Evolutionary conservation across 2,888 invertebrate species (phyloP), one percentile per base, ranked within the genome.

Genomic region (Acleris cristana): DNA sequence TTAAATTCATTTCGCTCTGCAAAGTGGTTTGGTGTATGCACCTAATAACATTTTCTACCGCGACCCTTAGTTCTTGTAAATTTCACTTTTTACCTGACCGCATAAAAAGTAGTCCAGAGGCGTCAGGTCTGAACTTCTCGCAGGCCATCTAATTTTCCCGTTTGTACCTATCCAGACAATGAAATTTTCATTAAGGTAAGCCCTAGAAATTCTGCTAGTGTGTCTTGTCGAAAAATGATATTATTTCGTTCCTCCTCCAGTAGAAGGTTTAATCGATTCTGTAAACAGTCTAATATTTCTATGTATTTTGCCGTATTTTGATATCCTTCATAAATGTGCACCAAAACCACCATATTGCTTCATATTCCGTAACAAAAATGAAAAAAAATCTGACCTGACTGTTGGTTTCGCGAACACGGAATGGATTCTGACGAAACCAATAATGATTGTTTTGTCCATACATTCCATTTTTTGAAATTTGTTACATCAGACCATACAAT

Each of bases 211-310:
- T 56, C 55, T 66, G 49, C 66, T 65, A 26, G 60, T 65, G 52
- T 59, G 65, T 67, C 63, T 67, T 63, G 67, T 57, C 63, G 58
- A 52, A 52, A 53, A 21, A 63, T 59, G 44, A 57, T 53, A 60
- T 53, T 65, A 19, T 69, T 52, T 53, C 58, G 57, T 55, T 69
- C 69, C 59, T 69, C 65, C 18, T 69, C 65, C 34, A 58, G 69
- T 53, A 69, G 61, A 65, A 45, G 51, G 44, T 69, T 65, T 54
- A 65, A 61, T 57, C 58, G 45, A 62, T 69, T 65, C 40, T 26
- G 48, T 58, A 69, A 45, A 48, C 61, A 64, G 30, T 64, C 45
- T n/a, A 69, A 58, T n/a, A n/a, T n/a, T n/a, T n/a, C n/a, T n/a
- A n/a, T n/a, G n/a, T 69, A 69, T 51, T 69, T 69, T 54, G 30